phyloP scores from a whole-genome alignment of 35 echinoderm and acorn worm species.

The Chiridota heheva region DNA sequence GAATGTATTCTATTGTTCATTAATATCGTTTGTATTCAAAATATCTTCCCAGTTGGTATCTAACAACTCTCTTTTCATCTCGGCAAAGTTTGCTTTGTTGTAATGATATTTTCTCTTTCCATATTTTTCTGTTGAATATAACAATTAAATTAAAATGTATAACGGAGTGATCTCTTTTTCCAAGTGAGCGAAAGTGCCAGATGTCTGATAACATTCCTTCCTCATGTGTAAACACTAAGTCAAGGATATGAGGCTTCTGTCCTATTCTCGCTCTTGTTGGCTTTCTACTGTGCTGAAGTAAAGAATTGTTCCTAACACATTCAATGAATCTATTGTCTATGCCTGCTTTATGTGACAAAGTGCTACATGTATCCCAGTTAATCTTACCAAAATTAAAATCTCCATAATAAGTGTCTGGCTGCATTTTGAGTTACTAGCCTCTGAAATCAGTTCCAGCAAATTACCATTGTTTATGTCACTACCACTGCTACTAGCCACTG shows the following conservation, averaged over 20 bases:
- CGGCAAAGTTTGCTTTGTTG: too few species aligned
- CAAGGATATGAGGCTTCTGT: not conserved
- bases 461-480: not conserved
- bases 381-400: too few species aligned
- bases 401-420: not conserved
- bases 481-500: not conserved
- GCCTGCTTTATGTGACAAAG: not conserved
- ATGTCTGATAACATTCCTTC: too few species aligned
- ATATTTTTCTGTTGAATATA: not conserved
- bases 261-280: too few species aligned
- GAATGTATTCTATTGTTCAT: not conserved
- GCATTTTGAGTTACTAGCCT: not conserved
- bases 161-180: too few species aligned
- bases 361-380: not conserved
- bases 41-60: not conserved
- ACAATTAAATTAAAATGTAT: not conserved
- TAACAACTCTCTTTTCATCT: too few species aligned
- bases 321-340: not conserved
- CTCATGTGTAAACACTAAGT: not conserved
- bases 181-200: too few species aligned
- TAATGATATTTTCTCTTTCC: not conserved
- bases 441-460: not conserved
- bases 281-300: not conserved
- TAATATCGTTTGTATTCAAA: not conserved
- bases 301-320: not conserved